Evolutionary conservation across 2,888 invertebrate genomes (phyloP).

Genomic region (Heliconius erato): DNA sequence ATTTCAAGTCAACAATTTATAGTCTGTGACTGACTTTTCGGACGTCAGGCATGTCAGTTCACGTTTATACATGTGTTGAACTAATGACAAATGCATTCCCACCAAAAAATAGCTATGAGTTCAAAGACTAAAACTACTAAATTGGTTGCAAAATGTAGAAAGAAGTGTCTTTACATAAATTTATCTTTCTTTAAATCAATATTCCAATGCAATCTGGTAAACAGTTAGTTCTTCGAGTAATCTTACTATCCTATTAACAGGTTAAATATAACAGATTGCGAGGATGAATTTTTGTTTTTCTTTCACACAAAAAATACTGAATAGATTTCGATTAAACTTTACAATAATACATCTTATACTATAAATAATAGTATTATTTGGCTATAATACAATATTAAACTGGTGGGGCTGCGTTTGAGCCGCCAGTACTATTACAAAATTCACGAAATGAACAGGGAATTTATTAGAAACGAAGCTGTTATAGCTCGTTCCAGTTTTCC

Average conservation of each 20-base stretch:
- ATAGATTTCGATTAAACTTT: background rate
- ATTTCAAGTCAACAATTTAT: constrained; percentile 19
- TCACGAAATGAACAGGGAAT: background rate
- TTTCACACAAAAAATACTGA: background rate
- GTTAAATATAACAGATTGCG: background rate
- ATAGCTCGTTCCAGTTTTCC: background rate
- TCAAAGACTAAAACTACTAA: too few species aligned
- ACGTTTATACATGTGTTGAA: background rate
- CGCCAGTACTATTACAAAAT: background rate
- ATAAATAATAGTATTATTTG: background rate
- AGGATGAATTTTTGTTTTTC: background rate
- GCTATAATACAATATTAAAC: background rate
- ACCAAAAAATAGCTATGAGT: too few species aligned
- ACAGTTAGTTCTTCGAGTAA: too few species aligned
- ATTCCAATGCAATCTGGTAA: background rate
- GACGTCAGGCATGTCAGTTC: constrained; percentile 5
- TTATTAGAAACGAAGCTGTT: constrained; percentile 8
- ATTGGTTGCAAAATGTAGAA: background rate
- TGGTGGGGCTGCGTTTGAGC: background rate
- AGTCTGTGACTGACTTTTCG: constrained; percentile 7
- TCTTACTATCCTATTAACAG: too few species aligned
- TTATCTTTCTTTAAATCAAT: background rate
- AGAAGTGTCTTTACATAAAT: background rate
- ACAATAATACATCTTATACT: background rate
- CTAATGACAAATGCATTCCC: background rate